Evolutionary conservation across 2,888 invertebrate species (phyloP).

Genomic region (Leptinotarsa peninsularis): DNA sequence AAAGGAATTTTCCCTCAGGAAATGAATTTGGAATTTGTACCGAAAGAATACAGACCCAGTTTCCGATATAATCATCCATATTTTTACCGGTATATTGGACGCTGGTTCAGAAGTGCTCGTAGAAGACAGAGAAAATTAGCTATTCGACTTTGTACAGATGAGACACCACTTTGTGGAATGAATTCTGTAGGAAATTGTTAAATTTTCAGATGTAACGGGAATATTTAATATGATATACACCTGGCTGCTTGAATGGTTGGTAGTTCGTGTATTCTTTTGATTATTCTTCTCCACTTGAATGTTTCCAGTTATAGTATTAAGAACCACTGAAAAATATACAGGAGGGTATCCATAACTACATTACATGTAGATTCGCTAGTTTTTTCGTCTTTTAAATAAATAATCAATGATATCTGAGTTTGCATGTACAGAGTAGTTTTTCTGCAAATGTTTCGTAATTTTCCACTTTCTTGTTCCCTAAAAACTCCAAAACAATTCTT

Average conservation of each 20-base stretch:
- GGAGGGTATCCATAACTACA: too few relatives aligned
- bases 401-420: too few relatives aligned
- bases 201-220: background rate
- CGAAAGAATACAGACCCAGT: background rate
- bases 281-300: background rate
- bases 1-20: background rate
- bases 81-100: slow-evolving; percentile 7
- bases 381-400: too few relatives aligned
- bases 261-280: background rate
- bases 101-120: slow-evolving; percentile 2
- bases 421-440: too few relatives aligned
- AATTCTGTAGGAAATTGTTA: background rate
- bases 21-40: background rate
- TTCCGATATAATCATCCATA: slow-evolving; percentile 4
- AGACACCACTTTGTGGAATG: slow-evolving; percentile 17
- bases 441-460: too few relatives aligned
- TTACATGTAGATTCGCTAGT: too few relatives aligned
- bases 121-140: background rate
- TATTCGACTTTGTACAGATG: slow-evolving; percentile 7
- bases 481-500: too few relatives aligned
- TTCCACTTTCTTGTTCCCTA: too few relatives aligned
- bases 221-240: background rate
- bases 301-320: background rate
- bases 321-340: too few relatives aligned
- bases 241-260: background rate